These are phyloP conservation scores for Eubucco bourcierii DNA, from an alignment of 2,113 vertebrate species.

Conservation along the genomic window DNA sequence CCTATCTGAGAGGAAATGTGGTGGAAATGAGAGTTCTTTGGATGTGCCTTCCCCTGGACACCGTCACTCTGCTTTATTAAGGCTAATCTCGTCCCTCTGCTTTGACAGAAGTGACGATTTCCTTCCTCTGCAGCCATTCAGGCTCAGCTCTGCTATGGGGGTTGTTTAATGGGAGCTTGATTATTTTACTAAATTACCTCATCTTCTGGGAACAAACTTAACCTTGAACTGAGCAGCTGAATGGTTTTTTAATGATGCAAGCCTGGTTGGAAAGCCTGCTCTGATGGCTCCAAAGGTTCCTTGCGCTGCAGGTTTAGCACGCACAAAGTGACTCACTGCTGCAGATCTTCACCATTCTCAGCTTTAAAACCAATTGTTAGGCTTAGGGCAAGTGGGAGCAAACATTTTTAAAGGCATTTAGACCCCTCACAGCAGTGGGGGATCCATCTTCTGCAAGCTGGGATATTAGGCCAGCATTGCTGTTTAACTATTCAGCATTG, in stretches of 20 bases:
- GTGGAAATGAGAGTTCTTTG: slow-evolving; percentile 66
- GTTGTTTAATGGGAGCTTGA: slow-evolving; percentile 59
- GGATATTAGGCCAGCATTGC: too few relatives aligned
- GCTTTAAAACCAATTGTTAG: slow-evolving; percentile 17
- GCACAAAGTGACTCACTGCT: neutral
- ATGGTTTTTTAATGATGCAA: slow-evolving; percentile 62
- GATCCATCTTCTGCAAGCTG: neutral
- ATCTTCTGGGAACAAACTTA: slow-evolving; percentile 68
- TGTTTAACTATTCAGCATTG: too few relatives aligned
- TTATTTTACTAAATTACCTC: slow-evolving; percentile 71
- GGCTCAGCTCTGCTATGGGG: slow-evolving; percentile 52
- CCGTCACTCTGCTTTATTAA: slow-evolving; percentile 57
- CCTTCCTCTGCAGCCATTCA: slow-evolving; percentile 68
- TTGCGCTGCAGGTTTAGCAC: neutral
- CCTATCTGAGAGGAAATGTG: slow-evolving; percentile 53
- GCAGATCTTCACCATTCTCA: neutral
- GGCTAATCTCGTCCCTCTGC: slow-evolving; percentile 58
- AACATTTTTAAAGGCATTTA: neutral
- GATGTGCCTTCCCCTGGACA: slow-evolving; percentile 32
- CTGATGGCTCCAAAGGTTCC: slow-evolving; percentile 37
- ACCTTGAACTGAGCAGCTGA: slow-evolving; percentile 59
- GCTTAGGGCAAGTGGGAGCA: neutral
- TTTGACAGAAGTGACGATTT: slow-evolving; percentile 70
- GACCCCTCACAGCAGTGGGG: neutral
- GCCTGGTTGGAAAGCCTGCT: slow-evolving; percentile 41